phyloP scores from a whole-genome alignment of 2,113 vertebrate species.

The Neogale vison region DNA sequence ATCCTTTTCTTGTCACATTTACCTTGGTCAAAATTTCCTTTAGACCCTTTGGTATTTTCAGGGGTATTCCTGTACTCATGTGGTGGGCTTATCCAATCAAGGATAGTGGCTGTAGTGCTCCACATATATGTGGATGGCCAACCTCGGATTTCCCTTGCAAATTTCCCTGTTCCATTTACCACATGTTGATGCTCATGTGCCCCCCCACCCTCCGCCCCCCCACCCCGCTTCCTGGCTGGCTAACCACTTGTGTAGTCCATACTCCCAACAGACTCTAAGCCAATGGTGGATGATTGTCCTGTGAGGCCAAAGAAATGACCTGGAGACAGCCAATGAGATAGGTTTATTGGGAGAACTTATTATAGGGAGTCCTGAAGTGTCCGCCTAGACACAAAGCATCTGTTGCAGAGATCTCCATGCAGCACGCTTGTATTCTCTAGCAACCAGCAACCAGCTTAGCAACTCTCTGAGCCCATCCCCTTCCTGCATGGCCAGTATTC shows the following conservation, averaged over 20 bases:
- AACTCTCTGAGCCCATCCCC: background rate
- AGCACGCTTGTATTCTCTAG: background rate
- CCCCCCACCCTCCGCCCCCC: rapidly evolving
- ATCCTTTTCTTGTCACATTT: background rate
- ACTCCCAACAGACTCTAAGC: background rate
- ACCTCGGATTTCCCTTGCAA: background rate
- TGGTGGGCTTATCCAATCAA: background rate
- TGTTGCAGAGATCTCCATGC: background rate
- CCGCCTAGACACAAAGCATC: background rate
- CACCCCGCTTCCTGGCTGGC: background rate
- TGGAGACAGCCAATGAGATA: background rate
- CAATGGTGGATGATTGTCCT: background rate
- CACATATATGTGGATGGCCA: background rate
- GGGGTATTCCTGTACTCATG: background rate
- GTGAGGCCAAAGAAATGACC: background rate
- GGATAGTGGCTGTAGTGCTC: background rate
- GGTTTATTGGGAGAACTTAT: background rate
- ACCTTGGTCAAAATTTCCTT: background rate
- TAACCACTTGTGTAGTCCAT: background rate
- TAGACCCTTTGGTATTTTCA: background rate
- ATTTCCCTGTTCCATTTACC: background rate
- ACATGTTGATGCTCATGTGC: background rate
- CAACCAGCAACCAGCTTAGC: background rate
- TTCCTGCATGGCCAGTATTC: background rate
- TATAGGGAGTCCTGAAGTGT: background rate